A percentile compares a stretch with the other conserved stretches of the same genome.
Conservation (phyloP, 2,888 invertebrate species). For the Crossocerus cetratus region DNA sequence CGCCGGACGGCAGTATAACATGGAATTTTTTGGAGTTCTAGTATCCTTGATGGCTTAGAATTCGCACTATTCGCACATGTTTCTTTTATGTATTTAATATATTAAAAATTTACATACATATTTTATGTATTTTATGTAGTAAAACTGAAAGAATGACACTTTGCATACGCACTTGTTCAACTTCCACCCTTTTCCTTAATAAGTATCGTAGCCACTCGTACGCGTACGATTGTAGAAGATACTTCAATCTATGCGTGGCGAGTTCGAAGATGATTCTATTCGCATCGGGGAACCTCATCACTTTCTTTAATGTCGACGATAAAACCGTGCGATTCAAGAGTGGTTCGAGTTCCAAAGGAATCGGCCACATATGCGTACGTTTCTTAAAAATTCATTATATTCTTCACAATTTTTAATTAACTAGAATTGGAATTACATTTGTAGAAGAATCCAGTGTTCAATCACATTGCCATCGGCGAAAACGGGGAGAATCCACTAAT, state of each 20-base stretch:
- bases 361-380: slow-evolving; percentile 88
- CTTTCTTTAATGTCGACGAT: slow-evolving; percentile 85
- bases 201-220: slow-evolving; percentile 86
- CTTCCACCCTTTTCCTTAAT: slow-evolving; percentile 14
- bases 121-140: not conserved
- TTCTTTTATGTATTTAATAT: not conserved
- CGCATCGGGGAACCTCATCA: slow-evolving; percentile 89
- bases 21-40: slow-evolving; percentile 31
- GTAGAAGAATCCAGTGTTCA: slow-evolving; percentile 82
- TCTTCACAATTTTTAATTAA: not conserved
- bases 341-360: slow-evolving; percentile 87
- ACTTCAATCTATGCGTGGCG: slow-evolving; percentile 88
- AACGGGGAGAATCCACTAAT: slow-evolving; percentile 86
- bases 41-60: slow-evolving; percentile 34
- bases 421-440: not conserved
- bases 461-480: slow-evolving; percentile 91
- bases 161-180: too few relatives aligned
- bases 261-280: slow-evolving; percentile 87
- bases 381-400: slow-evolving; percentile 64
- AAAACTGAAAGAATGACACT: not conserved
- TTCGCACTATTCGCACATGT: too few relatives aligned
- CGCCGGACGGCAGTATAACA: slow-evolving; percentile 16
- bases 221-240: slow-evolving; percentile 90
- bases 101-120: not conserved
- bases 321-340: slow-evolving; percentile 84